Base-by-base conservation (phyloP, 2,797 vertebrate species). In the Acrossocheilus wenchowensis region DNA sequence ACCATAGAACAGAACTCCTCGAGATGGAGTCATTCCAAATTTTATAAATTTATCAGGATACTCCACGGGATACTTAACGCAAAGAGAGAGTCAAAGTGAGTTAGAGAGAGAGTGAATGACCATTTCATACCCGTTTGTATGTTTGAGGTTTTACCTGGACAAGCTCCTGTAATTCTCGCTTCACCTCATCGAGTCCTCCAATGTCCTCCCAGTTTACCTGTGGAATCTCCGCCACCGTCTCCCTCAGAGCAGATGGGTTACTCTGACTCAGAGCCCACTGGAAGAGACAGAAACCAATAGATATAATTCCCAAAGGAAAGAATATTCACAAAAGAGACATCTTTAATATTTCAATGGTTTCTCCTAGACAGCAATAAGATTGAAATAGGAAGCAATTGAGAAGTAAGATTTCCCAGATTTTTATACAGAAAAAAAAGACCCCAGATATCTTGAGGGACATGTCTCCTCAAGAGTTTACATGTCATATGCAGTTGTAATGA, bases 221-320 rank as follows among this genome's bases (percentile, higher is more conserved):
- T 23, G 93, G 93, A 23, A 94, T 90, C 83, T 94, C 93, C 15
- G 89, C 93, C 23, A 93, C 73, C 0, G 92, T 93, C 87, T 94
- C 93, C n/a, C 93, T 91, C 45, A 93, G 87, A 1, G 93, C 93
- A 0, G 93, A 94, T 0, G 93, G 93, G 87, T 94, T 94, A 74
- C 93, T 94, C 90, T 94, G 93, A n/a, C 91, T 89, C 73, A 94
- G 89, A 4, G 93, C 92, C 93, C 93, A 94, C 93, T 94, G 81
- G 11, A 14, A 62, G 52, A 75, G 43, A 60, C 1, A 57, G 34
- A n/a, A 8, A 26, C 0, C 10, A 15, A 66, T 4, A n/a, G 36
- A 9, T n/a, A 34, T 30, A 57, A 5, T 8, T 50, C 8, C 7
- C 36, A 71, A 1, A 8, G 68, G 68, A 41, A 21, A 71, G 8